These are phyloP conservation scores for Barnardius zonarius DNA, from an alignment of 2,113 vertebrate species.

Conservation along the genomic window DNA sequence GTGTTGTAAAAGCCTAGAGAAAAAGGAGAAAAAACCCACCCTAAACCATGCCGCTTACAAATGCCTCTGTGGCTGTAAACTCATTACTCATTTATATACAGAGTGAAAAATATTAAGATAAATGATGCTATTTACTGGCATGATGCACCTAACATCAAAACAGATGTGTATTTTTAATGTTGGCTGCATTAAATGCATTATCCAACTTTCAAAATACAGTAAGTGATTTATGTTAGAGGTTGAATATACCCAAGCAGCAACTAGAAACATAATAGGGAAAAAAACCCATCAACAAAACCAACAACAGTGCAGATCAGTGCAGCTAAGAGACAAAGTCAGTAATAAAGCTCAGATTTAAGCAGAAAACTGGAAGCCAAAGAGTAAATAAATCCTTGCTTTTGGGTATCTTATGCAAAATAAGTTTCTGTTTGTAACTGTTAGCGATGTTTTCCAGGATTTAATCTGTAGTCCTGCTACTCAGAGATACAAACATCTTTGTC, in stretches of 20 bases:
- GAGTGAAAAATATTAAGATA: constrained; percentile 40
- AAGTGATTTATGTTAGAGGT: constrained; percentile 32
- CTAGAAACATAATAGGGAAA: neutral
- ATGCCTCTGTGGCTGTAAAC: neutral
- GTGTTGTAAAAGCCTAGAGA: neutral
- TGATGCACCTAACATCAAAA: constrained; percentile 11
- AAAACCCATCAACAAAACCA: neutral
- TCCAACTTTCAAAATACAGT: constrained; percentile 41
- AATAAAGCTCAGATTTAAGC: neutral
- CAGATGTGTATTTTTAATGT: constrained; percentile 23
- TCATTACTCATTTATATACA: constrained; percentile 15
- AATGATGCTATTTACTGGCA: constrained; percentile 16
- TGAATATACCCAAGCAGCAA: neutral
- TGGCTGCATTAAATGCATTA: neutral
- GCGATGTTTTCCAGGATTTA: neutral
- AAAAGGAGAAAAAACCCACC: neutral
- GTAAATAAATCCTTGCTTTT: neutral
- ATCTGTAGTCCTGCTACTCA: neutral
- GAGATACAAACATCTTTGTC: neutral
- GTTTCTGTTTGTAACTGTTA: neutral
- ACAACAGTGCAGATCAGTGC: neutral
- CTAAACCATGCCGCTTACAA: neutral
- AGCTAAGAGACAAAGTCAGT: neutral
- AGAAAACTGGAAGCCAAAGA: neutral
- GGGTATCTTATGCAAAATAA: neutral